Conservation (phyloP, 2,888 invertebrate species). For the Branchipolynoe longqiensis region DNA sequence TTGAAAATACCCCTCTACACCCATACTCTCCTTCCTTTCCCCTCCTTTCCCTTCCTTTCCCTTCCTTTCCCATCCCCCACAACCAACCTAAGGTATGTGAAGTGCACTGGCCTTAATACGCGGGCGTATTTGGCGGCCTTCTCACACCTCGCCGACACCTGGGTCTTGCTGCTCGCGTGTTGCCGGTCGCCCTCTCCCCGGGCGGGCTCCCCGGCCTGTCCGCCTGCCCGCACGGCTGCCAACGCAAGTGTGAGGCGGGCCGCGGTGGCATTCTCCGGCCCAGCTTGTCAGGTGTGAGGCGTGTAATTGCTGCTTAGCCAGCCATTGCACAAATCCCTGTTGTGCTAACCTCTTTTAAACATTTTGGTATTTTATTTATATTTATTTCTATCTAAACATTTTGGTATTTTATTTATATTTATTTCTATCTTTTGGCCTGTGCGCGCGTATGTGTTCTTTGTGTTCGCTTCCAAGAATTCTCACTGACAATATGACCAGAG, state of each 20-base stretch:
- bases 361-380: not conserved
- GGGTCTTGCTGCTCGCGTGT: conserved; percentile 31
- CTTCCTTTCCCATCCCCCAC: not conserved
- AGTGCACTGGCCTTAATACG: conserved; percentile 49
- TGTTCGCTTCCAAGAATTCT: no score
- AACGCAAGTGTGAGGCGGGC: conserved; percentile 30
- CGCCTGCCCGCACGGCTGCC: conserved; percentile 33
- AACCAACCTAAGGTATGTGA: not conserved
- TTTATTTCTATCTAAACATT: not conserved
- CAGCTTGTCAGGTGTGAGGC: conserved; percentile 45
- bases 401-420: not conserved
- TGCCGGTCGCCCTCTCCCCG: not conserved
- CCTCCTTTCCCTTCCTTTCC: not conserved
- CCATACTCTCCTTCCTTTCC: no score
- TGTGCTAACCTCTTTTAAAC: not conserved
- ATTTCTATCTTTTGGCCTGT: no score
- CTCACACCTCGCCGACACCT: conserved; percentile 50
- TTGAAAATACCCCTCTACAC: no score
- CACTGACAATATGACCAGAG: no score
- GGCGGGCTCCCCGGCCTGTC: not conserved
- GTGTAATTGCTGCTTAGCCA: conserved; percentile 51
- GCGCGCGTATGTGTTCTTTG: no score
- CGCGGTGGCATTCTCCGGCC: conserved; percentile 30
- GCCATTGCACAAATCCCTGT: not conserved
- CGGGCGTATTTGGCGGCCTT: conserved; percentile 25